Base-by-base conservation (phyloP, 2,113 vertebrate species). In the Corythornis madagascariensis region DNA sequence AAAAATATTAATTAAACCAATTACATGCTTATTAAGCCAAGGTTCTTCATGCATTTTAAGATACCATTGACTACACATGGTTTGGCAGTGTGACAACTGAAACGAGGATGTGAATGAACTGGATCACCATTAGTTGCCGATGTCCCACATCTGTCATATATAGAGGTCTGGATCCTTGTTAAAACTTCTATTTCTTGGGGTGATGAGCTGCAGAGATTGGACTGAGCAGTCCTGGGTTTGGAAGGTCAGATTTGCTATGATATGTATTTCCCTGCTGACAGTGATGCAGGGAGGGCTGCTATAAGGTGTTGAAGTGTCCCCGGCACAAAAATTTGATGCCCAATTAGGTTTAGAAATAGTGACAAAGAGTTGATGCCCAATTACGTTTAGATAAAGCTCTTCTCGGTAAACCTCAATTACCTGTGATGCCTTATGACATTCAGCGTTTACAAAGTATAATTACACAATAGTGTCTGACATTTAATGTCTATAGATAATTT, bases 401-500 rank as follows among this genome's bases (percentile, higher is more conserved):
- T 97, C 98, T 97, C 97, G 97, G 97, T 98, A 98, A 98, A 98
- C 98, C 98, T 98, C 98, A 98, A 98, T 98, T 98, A 98, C 97
- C 98, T 98, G 97, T 98, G 98, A 98, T 98, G 97, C 97, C 97
- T 98, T 98, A 98, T 98, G 98, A 98, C 98, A 98, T 98, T 97
- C 98, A 97, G 97, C 98, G 92, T 98, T 98, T 98, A 98, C 97
- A 97, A 98, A 98, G 98, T 98, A 97, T 98, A 98, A 98, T 98
- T 98, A 98, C 97, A 98, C 98, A 98, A 98, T 98, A 97, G 97
- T 97, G 97, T 98, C 97, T 98, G 98, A 98, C 98, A 98, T 98
- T 98, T 98, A 98, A 98, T 31, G 97, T 98, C 97, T 98, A 98
- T 96, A 97, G 98, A 98, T 98, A 98, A 98, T 98, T 98, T 98